A percentile compares a stretch with the other conserved stretches of the same genome.
phyloP scores from a whole-genome alignment of 2,888 invertebrate species.

The Agonopterix heracliana region DNA sequence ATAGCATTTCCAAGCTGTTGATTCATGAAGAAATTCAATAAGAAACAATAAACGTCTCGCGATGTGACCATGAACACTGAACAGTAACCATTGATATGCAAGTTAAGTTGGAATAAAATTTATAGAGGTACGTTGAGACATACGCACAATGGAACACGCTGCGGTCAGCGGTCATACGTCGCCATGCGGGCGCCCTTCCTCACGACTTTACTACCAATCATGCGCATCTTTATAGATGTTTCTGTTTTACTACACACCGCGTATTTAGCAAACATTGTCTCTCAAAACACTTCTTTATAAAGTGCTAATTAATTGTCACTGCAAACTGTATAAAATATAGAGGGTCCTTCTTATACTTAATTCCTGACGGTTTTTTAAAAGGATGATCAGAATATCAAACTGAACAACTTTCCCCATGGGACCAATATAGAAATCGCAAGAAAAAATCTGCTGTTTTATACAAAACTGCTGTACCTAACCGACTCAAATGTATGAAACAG shows the following conservation, averaged over 20 bases:
- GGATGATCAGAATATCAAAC: no score
- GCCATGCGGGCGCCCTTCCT: constrained; percentile 51
- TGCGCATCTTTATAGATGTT: constrained; percentile 30
- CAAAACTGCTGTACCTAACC: no score
- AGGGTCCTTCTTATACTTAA: no score
- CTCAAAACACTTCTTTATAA: background rate
- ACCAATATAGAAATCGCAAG: no score
- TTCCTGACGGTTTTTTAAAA: no score
- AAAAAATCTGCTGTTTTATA: no score
- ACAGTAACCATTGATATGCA: constrained; percentile 47
- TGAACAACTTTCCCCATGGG: no score
- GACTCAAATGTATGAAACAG: no score
- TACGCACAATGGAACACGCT: constrained; percentile 34
- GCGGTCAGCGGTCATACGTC: constrained; percentile 11
- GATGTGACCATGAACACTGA: constrained; percentile 25
- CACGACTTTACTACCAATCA: constrained; percentile 43
- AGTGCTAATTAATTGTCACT: no score
- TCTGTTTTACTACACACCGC: constrained; percentile 20
- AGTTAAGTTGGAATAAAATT: constrained; percentile 36
- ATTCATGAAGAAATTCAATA: no score
- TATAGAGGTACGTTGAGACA: constrained; percentile 35
- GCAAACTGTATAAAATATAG: no score
- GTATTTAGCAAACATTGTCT: background rate
- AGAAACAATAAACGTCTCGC: background rate
- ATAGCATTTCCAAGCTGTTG: no score